phyloP scores from a whole-genome alignment of 2,797 vertebrate genomes.

The Bufotes viridis region DNA sequence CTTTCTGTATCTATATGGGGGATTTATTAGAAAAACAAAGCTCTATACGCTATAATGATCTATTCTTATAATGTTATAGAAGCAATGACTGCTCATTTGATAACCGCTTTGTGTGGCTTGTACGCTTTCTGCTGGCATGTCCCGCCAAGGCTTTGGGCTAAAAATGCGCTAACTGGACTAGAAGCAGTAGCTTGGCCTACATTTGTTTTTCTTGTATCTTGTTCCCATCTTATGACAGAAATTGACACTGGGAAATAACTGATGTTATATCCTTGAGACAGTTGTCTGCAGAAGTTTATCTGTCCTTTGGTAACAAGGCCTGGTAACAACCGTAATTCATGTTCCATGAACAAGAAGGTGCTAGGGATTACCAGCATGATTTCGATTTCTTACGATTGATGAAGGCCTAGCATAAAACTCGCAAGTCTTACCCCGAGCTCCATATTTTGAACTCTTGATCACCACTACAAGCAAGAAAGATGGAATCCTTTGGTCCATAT shows the following conservation, averaged over 20 bases:
- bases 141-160: background rate
- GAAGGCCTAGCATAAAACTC: conserved; percentile 34
- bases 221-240: background rate
- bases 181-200: background rate
- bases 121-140: conserved; percentile 32
- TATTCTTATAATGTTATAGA: background rate
- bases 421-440: conserved; percentile 15
- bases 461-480: conserved; percentile 32
- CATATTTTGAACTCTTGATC: conserved; percentile 11
- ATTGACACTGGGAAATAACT: conserved; percentile 3
- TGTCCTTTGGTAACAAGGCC: conserved; percentile 30
- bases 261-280: conserved; percentile 6
- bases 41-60: too few relatives aligned
- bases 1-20: too few relatives aligned
- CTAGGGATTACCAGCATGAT: conserved; percentile 16
- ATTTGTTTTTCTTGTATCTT: background rate
- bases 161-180: background rate
- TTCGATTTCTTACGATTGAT: conserved; percentile 19
- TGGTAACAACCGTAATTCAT: conserved; percentile 10
- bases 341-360: conserved; percentile 31
- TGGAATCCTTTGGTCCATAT: background rate
- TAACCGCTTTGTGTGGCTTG: conserved; percentile 22
- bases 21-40: too few relatives aligned
- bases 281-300: conserved; percentile 21
- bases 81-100: background rate